Evolutionary conservation across 2,113 vertebrate species (phyloP).

Genomic region (human (Homo sapiens)): GRCh38 chr12:67442001-67442500

Average conservation of each 20-base stretch:
- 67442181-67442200: neutral
- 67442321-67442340: slow-evolving; percentile 69
- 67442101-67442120: neutral
- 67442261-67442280: neutral
- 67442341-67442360: slow-evolving; percentile 66
- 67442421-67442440: slow-evolving; percentile 46
- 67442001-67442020: slow-evolving; percentile 46
- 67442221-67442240: slow-evolving; percentile 5
- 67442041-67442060: neutral
- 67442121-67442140: neutral
- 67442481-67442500: neutral
- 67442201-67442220: neutral
- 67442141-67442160: neutral
- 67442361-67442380: slow-evolving; percentile 70
- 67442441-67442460: neutral
- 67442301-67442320: slow-evolving; percentile 63
- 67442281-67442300: slow-evolving; percentile 33
- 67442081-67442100: slow-evolving; percentile 1
- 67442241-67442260: slow-evolving; percentile 46
- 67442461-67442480: neutral
- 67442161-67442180: neutral
- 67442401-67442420: slow-evolving; percentile 39
- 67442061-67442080: slow-evolving; percentile 12
- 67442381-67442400: slow-evolving; percentile 29
- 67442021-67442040: neutral